phyloP scores from a whole-genome alignment of 2,113 vertebrate species.

The Melanocharis versteri region DNA sequence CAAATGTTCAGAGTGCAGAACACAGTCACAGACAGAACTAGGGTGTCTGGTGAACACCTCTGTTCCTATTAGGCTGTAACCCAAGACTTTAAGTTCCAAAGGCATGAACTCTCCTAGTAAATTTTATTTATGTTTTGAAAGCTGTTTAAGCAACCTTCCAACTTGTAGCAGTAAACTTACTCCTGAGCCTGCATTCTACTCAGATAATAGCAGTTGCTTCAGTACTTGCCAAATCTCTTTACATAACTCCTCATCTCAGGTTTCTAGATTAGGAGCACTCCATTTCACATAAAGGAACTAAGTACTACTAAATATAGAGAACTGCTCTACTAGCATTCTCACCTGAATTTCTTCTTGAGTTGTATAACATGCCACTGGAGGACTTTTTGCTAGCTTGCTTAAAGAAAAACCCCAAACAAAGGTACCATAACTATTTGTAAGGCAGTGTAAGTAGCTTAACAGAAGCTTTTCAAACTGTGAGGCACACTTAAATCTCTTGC shows the following conservation, averaged over 20 bases:
- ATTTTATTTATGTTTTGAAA: neutral
- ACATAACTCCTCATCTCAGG: slow-evolving; percentile 43
- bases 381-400: neutral
- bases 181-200: neutral
- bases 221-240: slow-evolving; percentile 46
- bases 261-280: slow-evolving; percentile 60
- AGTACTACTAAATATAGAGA: slow-evolving; percentile 17
- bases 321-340: neutral
- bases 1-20: neutral
- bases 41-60: neutral
- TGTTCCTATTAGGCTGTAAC: neutral
- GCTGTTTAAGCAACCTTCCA: neutral
- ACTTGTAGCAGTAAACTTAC: neutral
- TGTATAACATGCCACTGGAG: neutral
- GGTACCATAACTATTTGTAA: neutral
- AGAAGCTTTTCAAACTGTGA: neutral
- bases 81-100: neutral
- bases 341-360: slow-evolving; percentile 15
- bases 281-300: slow-evolving; percentile 3
- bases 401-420: neutral
- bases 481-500: neutral
- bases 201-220: slow-evolving; percentile 23
- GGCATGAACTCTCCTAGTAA: neutral
- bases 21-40: neutral
- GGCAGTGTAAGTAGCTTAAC: slow-evolving; percentile 19